Evolutionary conservation across 1,140 invertebrate species (phyloP).

Genomic region (Dreissena rostriformis): DNA sequence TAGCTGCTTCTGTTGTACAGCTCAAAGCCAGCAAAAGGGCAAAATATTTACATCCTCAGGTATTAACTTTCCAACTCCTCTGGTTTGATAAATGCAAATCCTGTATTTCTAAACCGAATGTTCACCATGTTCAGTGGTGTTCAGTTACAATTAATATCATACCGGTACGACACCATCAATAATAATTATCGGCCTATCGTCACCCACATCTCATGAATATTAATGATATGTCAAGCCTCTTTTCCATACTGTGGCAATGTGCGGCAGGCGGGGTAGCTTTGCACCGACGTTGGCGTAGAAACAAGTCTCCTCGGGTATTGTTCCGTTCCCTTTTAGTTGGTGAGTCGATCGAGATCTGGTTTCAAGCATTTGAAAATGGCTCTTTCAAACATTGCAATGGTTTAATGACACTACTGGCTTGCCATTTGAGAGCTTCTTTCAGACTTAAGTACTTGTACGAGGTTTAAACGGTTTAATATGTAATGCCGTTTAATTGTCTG

Average conservation of each 20-base stretch:
- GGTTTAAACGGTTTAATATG: too few relatives aligned
- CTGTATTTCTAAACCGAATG: too few relatives aligned
- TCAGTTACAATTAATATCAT: neutral
- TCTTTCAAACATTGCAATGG: too few relatives aligned
- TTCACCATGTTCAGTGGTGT: neutral
- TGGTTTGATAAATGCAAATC: neutral
- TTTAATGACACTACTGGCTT: too few relatives aligned
- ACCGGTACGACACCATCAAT: neutral
- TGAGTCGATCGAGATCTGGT: too few relatives aligned
- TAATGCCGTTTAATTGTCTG: too few relatives aligned
- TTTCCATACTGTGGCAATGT: neutral
- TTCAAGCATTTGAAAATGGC: too few relatives aligned
- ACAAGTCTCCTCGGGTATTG: too few relatives aligned
- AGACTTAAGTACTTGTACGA: too few relatives aligned
- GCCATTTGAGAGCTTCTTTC: too few relatives aligned
- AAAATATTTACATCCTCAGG: neutral
- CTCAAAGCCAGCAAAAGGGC: neutral
- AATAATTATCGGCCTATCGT: constrained; percentile 6
- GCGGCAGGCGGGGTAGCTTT: neutral
- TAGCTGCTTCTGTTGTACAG: neutral
- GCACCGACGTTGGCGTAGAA: too few relatives aligned
- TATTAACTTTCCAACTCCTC: neutral
- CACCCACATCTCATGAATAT: constrained; percentile 1
- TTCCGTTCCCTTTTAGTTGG: too few relatives aligned
- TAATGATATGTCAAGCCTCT: constrained; percentile 4